Conservation (phyloP, 2,113 vertebrate species). For the Plectropomus leopardus region DNA sequence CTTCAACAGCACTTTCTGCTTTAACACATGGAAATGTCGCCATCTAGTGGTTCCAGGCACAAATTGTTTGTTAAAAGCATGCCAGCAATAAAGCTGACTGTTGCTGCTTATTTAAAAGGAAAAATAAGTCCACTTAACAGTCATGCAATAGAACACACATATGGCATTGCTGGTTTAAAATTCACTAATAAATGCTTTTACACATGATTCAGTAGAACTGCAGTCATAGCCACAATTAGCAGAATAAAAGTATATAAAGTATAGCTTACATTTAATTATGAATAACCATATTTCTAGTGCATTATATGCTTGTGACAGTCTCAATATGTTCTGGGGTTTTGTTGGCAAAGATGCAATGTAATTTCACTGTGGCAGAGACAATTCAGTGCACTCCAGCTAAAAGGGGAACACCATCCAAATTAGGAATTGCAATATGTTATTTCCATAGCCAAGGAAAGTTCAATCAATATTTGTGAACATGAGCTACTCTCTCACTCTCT, state of each 20-base stretch:
- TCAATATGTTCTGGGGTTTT: too few relatives aligned
- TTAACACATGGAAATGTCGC: constrained; percentile 69
- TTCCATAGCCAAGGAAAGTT: too few relatives aligned
- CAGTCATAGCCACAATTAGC: neutral
- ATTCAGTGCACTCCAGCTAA: neutral
- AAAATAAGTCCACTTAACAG: neutral
- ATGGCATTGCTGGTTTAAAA: neutral
- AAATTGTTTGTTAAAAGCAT: constrained; percentile 10
- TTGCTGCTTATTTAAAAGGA: neutral
- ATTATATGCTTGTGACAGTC: too few relatives aligned
- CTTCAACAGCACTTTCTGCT: neutral
- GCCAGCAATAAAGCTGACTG: neutral
- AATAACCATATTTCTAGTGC: neutral
- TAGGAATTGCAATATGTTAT: too few relatives aligned
- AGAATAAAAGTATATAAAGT: neutral
- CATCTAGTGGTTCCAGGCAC: constrained; percentile 74
- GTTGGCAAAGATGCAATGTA: neutral
- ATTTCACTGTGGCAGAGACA: neutral
- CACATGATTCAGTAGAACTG: neutral
- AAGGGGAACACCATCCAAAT: too few relatives aligned
- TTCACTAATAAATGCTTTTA: neutral
- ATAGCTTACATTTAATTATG: neutral
- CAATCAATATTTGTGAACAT: too few relatives aligned
- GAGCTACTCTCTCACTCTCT: too few relatives aligned
- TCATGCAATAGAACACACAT: neutral